Conservation (phyloP, 2,113 vertebrate species). For the Cebus imitator region DNA sequence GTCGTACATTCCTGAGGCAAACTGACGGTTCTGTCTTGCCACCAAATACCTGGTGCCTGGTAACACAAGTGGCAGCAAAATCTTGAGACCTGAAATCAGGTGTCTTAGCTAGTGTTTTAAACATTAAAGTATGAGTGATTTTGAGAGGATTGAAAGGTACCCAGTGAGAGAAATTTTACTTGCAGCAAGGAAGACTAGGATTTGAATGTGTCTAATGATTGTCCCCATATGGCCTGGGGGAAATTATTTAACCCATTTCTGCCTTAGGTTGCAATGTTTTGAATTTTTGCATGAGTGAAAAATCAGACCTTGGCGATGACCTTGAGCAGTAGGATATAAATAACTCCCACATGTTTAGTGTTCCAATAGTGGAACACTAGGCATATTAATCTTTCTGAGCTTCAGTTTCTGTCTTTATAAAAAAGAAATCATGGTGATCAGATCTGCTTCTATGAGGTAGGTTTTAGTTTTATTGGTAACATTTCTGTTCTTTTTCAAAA, state of each 20-base stretch:
- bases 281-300: too few species aligned
- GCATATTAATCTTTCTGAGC: not conserved
- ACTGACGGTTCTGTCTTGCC: not conserved
- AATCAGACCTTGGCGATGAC: too few species aligned
- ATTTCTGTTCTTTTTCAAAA: not conserved
- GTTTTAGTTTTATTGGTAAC: not conserved
- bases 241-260: not conserved
- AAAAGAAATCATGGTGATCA: not conserved
- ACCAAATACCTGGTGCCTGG: not conserved
- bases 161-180: not conserved
- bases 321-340: too few species aligned
- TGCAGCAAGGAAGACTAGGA: not conserved
- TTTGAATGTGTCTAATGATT: not conserved
- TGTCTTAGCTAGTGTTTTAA: not conserved
- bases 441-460: not conserved
- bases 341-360: too few species aligned
- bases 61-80: not conserved
- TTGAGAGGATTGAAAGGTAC: not conserved
- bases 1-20: not conserved
- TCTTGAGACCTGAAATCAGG: not conserved
- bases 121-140: not conserved
- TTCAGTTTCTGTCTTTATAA: not conserved
- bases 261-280: too few species aligned
- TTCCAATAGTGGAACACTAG: too few species aligned
- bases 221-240: not conserved